A percentile compares a stretch with the other conserved stretches of the same genome.
Conservation (phyloP, 2,113 vertebrate species). For the Callionymus lyra region DNA sequence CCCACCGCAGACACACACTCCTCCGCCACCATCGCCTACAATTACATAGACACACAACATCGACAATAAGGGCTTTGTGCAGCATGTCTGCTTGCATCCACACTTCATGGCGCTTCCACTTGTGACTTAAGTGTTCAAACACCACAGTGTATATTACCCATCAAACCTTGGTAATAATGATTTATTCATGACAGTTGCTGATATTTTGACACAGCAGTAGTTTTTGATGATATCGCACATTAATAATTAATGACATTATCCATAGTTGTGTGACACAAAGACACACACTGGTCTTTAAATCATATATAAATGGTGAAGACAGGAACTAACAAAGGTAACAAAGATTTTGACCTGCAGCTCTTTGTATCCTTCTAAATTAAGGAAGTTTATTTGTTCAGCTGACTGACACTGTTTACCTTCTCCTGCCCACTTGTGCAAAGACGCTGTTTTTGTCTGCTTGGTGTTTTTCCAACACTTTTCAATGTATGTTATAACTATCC, state of each 20-base stretch:
- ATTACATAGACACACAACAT: constrained; percentile 11
- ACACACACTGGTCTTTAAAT: no score
- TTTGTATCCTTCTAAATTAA: constrained; percentile 50
- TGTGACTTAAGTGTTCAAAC: neutral
- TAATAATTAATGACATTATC: constrained; percentile 38
- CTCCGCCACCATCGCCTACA: constrained; percentile 3
- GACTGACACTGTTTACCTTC: constrained; percentile 49
- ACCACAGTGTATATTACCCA: neutral
- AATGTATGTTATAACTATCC: no score
- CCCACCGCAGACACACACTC: constrained; percentile 5
- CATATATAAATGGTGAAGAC: no score
- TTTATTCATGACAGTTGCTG: constrained; percentile 6
- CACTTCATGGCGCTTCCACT: constrained; percentile 37
- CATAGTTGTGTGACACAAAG: neutral
- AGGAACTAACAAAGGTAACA: neutral
- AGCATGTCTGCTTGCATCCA: constrained; percentile 16
- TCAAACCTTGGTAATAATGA: neutral
- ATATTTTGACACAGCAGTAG: constrained; percentile 47
- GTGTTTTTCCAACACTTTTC: no score
- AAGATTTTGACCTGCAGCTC: constrained; percentile 5
- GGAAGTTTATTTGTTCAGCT: constrained; percentile 66
- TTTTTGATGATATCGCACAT: constrained; percentile 9
- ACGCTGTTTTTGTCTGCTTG: no score
- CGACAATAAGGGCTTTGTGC: constrained; percentile 55
- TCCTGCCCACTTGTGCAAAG: no score